Evolutionary conservation across 2,113 vertebrate genomes (phyloP).

Genomic region (Regulus satrapa): DNA sequence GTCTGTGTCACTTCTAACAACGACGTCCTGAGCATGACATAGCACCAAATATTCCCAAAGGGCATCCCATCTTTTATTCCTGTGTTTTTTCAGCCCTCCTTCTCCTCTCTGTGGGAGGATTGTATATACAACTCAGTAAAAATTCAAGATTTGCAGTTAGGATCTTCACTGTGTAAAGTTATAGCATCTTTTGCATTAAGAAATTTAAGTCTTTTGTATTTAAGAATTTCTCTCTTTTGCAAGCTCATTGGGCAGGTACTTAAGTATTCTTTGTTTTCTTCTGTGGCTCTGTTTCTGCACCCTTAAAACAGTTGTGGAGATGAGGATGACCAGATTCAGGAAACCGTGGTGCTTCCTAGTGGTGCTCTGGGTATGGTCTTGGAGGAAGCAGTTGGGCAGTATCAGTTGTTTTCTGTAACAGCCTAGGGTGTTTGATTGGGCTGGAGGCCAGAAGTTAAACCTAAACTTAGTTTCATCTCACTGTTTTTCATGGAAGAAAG

Average conservation of each 20-base stretch:
- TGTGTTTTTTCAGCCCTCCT: neutral
- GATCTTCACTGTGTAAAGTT: neutral
- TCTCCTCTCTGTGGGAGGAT: neutral
- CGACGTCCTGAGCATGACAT: neutral
- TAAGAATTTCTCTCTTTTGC: neutral
- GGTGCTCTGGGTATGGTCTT: neutral
- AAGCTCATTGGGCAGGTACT: neutral
- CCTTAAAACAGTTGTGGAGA: neutral
- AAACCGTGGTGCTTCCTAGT: neutral
- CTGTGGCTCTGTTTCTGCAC: neutral
- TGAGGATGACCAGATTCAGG: neutral
- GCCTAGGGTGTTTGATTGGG: neutral
- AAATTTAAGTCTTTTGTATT: neutral
- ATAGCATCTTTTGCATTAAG: no score
- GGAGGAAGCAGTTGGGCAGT: neutral
- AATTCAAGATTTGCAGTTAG: neutral
- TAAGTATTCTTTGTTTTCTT: neutral
- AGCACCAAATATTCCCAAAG: neutral
- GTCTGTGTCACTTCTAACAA: neutral
- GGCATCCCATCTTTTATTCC: neutral
- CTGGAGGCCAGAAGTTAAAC: neutral
- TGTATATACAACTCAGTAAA: neutral
- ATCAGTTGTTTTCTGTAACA: neutral
- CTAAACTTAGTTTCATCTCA: neutral
- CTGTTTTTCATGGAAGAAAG: neutral